Conservation (phyloP, 2,888 invertebrate species). For the Eilema griseolum region DNA sequence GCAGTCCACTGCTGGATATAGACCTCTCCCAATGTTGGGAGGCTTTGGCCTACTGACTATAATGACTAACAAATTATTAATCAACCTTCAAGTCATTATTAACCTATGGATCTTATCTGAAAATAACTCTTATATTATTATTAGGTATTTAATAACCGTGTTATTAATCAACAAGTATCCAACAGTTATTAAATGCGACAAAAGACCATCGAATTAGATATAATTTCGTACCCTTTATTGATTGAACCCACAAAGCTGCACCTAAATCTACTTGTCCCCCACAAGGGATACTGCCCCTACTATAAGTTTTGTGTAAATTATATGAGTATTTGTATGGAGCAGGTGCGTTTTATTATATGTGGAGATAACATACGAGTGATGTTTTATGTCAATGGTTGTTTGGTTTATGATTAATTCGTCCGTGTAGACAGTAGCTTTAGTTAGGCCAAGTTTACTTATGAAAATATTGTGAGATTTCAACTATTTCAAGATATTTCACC, state of each 20-base stretch:
- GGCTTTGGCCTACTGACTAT: no score
- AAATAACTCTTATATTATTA: no score
- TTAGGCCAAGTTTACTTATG: not conserved
- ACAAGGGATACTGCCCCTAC: slow-evolving; percentile 40
- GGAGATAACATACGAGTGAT: slow-evolving; percentile 16
- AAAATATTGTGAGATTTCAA: slow-evolving; percentile 9
- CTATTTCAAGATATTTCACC: not conserved
- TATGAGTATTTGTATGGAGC: slow-evolving; percentile 23
- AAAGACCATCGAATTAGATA: not conserved
- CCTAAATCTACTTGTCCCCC: slow-evolving; percentile 42
- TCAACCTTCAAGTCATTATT: no score
- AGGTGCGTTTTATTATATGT: slow-evolving; percentile 27
- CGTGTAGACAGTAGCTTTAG: slow-evolving; percentile 7
- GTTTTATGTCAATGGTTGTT: slow-evolving; percentile 9
- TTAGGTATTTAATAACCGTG: no score
- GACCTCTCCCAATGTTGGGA: no score
- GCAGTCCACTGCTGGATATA: no score
- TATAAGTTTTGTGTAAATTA: slow-evolving; percentile 45
- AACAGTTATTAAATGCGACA: not conserved
- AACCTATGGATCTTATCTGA: no score
- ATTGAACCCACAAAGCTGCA: slow-evolving; percentile 56
- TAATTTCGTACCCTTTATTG: slow-evolving; percentile 23
- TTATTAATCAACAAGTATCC: no score
- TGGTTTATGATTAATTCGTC: slow-evolving; percentile 5
- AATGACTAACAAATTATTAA: no score